Evolutionary conservation across 2,888 invertebrate genomes (phyloP), one percentile per base, ranked within the genome.

Genomic region (Onthophagus sagittarius): DNA sequence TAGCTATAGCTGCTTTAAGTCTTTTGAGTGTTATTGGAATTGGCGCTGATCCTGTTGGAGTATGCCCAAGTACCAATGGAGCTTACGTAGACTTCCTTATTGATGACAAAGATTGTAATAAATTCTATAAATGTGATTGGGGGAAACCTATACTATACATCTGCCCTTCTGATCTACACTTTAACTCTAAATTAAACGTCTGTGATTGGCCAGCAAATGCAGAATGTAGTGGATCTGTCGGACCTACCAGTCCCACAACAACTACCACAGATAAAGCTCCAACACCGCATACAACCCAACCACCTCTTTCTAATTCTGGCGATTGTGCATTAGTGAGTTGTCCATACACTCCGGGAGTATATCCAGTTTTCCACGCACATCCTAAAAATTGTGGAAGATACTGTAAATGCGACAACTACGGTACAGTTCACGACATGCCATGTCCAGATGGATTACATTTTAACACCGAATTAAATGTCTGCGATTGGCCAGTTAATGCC

Each of bases 381-480:
- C 39, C 39, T 53, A 71, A 75, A 32, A 72, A 75, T 15, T 78
- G 78, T 62, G 39, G 53, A 0, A 75, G 75, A 62, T 78, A 77
- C 33, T 78, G 75, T 70, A 72, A 74, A 33, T 78, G 78, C 70
- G 72, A 72, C 32, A 70, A 73, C 31, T 74, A 73, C 31, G 15
- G 73, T 4, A 74, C 73, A 15, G 32, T 75, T 5, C 71, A 71
- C 11, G 71, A 72, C 4, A 71, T 72, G 72, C 31, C 72, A 2
- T 79, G 79, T 63, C 77, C 78, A 6, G 15, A 11, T 11, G 77
- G 76, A 13, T 70, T 78, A 7, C 77, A 79, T 71, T 79, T 78
- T 71, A 78, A 78, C 65, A 33, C 75, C 0, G 62, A 53, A n/a
- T 7, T 71, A 5, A 64, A 77, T 13, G 74, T 75, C 5, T 79